These are phyloP conservation scores for Leptatherina wallacei DNA, from an alignment of 2,797 vertebrate species.

Conservation along the genomic window DNA sequence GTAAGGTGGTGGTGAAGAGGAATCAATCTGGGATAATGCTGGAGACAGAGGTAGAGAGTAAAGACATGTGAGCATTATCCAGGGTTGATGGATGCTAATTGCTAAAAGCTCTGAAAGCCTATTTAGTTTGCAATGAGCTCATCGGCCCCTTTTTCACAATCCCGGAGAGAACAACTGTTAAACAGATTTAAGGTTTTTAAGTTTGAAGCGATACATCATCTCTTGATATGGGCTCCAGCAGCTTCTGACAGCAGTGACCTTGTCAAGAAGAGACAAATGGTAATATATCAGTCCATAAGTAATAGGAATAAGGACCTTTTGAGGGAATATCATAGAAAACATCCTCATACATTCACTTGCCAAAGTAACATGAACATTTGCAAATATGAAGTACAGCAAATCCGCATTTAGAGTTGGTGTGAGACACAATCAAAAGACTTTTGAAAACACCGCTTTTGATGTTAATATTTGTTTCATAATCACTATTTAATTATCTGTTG, in stretches of 20 bases:
- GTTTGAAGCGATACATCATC: conserved; percentile 41
- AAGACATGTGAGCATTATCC: conserved; percentile 47
- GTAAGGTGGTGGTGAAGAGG: conserved; percentile 38
- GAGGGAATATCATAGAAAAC: conserved; percentile 1
- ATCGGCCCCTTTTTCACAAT: conserved; percentile 32
- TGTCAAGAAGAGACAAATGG: conserved; percentile 18
- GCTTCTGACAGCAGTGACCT: conserved; percentile 27
- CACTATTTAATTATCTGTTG: neutral
- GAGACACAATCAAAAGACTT: neutral
- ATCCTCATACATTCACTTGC: neutral
- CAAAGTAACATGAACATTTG: too few relatives aligned
- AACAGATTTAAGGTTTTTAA: conserved; percentile 56
- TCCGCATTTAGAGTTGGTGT: neutral
- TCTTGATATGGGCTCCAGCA: conserved; percentile 17
- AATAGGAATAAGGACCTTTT: conserved; percentile 1
- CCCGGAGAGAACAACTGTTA: conserved; percentile 35
- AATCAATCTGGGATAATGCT: conserved; percentile 42
- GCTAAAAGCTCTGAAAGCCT: conserved; percentile 58
- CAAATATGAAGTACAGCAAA: neutral
- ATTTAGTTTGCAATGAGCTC: conserved; percentile 47
- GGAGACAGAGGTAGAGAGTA: conserved; percentile 39
- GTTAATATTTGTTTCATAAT: neutral
- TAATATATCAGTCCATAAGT: conserved; percentile 6
- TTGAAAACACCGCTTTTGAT: neutral
- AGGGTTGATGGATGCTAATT: conserved; percentile 67